Evolutionary conservation across 2,888 invertebrate species (phyloP), one percentile per base, ranked within the genome.

Genomic region (Mactromeris polynyma): DNA sequence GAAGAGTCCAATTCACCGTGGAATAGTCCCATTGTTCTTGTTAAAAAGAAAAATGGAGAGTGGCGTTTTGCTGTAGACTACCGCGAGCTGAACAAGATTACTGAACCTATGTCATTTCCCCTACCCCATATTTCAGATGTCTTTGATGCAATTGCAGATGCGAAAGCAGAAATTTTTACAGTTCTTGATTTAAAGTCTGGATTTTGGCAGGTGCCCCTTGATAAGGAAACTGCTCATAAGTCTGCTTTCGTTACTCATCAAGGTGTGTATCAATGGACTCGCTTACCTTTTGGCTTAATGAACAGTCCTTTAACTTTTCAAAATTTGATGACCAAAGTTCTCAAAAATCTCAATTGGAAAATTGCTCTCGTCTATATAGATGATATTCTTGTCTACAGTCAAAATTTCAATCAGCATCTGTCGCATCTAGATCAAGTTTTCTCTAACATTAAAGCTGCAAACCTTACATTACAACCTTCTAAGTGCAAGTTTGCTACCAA

Each of bases 331-430:
- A 36, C 81, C 0, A 85, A 87, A 46, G 84, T 90, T 1, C 83
- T 90, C 11, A 85, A 83, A 77, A 51, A 54, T 31, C 19, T 89
- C 1, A 88, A 90, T 36, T 92, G 83, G 84, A 92, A 91, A 86
- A 85, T 73, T n/a, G 87, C 84, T 14, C 77, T 93, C 14, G 88
- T 91, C 4, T 93, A 93, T 64, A 83, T 92, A 19, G 94, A 93
- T 85, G 93, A 93, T 77, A 82, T 93, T 0, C 64, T 91, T 2
- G 64, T 90, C 17, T 90, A 89, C 51, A 85, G 81, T 36, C 38
- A 83, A 21, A 81, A 84, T n/a, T 87, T 91, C 33, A 81, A 90
- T 14, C 81, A 91, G n/a, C 92, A 91, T 84, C 54, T 91, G 17
- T 17, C 77, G 42, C 89, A 93, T 40, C 51, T 93, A 0, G 40